Percentiles rank a stretch among this genome's conserved stretches.
Evolutionary conservation across 2,888 invertebrate genomes (phyloP).

Genomic region (Rhimphoctona megacephalus): DNA sequence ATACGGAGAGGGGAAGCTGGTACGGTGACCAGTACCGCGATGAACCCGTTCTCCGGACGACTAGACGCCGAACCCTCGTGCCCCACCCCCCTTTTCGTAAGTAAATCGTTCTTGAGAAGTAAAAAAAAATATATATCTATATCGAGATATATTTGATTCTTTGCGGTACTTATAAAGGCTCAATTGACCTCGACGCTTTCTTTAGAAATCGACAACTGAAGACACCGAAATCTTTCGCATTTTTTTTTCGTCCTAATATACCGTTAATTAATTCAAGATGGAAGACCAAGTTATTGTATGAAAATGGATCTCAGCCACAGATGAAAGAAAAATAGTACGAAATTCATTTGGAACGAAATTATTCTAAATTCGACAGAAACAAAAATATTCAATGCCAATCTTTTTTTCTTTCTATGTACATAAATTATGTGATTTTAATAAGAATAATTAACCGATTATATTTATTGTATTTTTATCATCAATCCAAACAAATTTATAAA

Average conservation of each 20-base stretch:
- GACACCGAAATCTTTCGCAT: slow-evolving; percentile 16
- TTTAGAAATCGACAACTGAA: slow-evolving; percentile 37
- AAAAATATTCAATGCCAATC: neutral
- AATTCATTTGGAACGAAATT: neutral
- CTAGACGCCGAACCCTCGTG: slow-evolving; percentile 39
- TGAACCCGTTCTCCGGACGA: slow-evolving; percentile 63
- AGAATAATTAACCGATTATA: neutral
- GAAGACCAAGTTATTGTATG: neutral
- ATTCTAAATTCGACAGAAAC: neutral
- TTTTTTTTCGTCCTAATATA: neutral
- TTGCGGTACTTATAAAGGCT: slow-evolving; percentile 47
- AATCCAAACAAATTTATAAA: neutral
- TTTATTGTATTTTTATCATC: neutral
- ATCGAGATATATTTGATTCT: slow-evolving; percentile 46
- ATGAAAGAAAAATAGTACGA: neutral
- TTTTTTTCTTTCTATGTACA: neutral
- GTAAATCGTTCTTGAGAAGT: slow-evolving; percentile 38
- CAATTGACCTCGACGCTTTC: slow-evolving; percentile 43
- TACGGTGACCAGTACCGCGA: slow-evolving; percentile 60
- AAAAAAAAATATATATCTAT: slow-evolving; percentile 41
- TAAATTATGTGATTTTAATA: neutral
- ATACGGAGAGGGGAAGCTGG: slow-evolving; percentile 45
- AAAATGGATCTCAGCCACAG: neutral
- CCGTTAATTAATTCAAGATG: slow-evolving; percentile 9
- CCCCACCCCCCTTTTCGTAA: slow-evolving; percentile 1